Evolutionary conservation across 2,888 invertebrate species (phyloP), one percentile per base, ranked within the genome.

Genomic region (Scaptomyza flava): DNA sequence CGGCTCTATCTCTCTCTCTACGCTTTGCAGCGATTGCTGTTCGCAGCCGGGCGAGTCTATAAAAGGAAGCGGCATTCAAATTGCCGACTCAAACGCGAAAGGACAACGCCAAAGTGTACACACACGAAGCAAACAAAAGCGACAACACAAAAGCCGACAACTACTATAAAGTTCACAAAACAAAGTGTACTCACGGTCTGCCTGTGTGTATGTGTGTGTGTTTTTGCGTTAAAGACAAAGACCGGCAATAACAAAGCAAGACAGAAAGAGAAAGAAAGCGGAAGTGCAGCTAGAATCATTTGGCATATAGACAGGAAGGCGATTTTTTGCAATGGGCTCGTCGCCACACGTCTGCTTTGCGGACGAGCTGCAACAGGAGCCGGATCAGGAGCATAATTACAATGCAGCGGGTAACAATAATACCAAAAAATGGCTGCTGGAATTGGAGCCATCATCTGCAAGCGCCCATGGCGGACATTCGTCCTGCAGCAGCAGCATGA

Each of bases 11-110:
- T 30, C 63, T 62, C 17, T 50, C 38, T 41, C 7, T 14, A 42
- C 42, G 57, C 61, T 67, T 74, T 76, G 81, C 68, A 72, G 68
- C 62, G 17, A 38, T 50, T 61, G 54, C 58, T 38, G 59, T 34
- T 53, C 54, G 68, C 68, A 68, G 34, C 78, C 81, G 81, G 71
- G 68, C 79, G 63, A 90, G 82, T 71, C 87, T 91, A 91, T 91
- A 91, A 89, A 90, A 91, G 79, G 66, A 75, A 73, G 89, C 89
- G 78, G 83, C 85, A 69, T 72, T 47, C 72, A 58, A 75, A 72
- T 81, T 86, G 84, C 79, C 85, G 84, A 87, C 87, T 83, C 90
- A 91, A 86, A 90, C 88, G 86, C 80, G 81, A 77, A 75, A 80
- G 85, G 81, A 82, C 84, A 77, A 77, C 82, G 86, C 61, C 60